Percentiles rank a stretch among this genome's conserved stretches.
phyloP scores from a whole-genome alignment of 2,888 invertebrate species.

The Maniola hyperantus region DNA sequence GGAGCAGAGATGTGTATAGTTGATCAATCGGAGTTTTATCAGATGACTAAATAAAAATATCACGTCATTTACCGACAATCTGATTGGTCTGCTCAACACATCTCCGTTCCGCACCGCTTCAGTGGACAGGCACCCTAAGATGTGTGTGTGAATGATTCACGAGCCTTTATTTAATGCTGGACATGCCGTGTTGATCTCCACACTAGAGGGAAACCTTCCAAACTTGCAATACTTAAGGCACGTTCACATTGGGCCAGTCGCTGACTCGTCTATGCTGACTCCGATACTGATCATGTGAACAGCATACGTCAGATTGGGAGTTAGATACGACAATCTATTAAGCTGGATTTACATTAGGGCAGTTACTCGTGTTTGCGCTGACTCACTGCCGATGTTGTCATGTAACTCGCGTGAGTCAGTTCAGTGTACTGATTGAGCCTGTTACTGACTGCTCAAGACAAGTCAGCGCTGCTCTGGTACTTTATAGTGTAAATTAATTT shows the following conservation, averaged over 20 bases:
- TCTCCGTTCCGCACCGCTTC: no score
- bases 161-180: constrained; percentile 37
- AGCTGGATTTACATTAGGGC: background rate
- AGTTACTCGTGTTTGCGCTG: background rate
- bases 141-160: constrained; percentile 47
- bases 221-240: background rate
- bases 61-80: no score
- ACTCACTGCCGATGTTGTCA: background rate
- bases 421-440: background rate
- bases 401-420: background rate
- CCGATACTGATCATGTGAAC: constrained; percentile 1
- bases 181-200: constrained; percentile 25
- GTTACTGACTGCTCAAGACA: background rate
- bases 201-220: constrained; percentile 41
- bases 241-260: background rate
- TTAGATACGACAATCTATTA: background rate
- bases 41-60: no score
- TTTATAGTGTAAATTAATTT: background rate
- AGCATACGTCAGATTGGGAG: background rate
- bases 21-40: no score
- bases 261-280: background rate
- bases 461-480: background rate
- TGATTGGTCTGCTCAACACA: no score
- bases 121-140: no score
- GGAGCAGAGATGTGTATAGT: no score